Base-by-base conservation (phyloP, 1,140 invertebrate genomes). In the Caerostris extrusa region DNA sequence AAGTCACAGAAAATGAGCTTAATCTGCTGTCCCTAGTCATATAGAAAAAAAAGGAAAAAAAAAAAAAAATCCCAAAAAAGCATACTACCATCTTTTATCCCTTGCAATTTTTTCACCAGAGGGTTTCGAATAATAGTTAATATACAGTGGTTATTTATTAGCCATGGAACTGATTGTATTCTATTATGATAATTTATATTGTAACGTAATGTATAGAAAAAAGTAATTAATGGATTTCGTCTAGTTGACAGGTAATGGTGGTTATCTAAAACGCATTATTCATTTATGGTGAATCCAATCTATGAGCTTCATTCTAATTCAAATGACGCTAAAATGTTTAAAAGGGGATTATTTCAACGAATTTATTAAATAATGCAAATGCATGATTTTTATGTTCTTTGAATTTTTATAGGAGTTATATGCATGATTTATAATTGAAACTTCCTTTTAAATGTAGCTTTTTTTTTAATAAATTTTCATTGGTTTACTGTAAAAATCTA, bases 1-100 rank as follows among this genome's bases (percentile, higher is more conserved):
- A 90, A 90, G 88, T 90, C 67, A 90, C 8, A 56, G 64, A 77
- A 90, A 90, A 90, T 90, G 88, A 77, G 88, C 53, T 56, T 57
- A 67, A 90, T 90, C 88, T 90, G 7, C 64, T 77, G 53, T 90
- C 88, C 7, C 14, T 19, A 57, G 83, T 50, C 34, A 50, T 77
- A 12, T 34, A 77, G 71, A 50, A 50, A 50, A 71, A 77, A 77
- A 53, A 55, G 8, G 50, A 8, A n/a, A 17, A 56, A 34, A 67
- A 56, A 7, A 83, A 56, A 12, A 85, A 85, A 85, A 85, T 34
- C 34, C 34, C 34, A 34, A 34, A 61, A 56, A 61, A 87, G 57
- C 14, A 17, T 12, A 19, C 71, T 56, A 57, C 64, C n/a, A 88
- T 71, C 88, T 58, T 19, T 19, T 83, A 56, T 10, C 34, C 34